Conservation (phyloP, 2,113 vertebrate species). For the Erythrolamprus reginae region DNA sequence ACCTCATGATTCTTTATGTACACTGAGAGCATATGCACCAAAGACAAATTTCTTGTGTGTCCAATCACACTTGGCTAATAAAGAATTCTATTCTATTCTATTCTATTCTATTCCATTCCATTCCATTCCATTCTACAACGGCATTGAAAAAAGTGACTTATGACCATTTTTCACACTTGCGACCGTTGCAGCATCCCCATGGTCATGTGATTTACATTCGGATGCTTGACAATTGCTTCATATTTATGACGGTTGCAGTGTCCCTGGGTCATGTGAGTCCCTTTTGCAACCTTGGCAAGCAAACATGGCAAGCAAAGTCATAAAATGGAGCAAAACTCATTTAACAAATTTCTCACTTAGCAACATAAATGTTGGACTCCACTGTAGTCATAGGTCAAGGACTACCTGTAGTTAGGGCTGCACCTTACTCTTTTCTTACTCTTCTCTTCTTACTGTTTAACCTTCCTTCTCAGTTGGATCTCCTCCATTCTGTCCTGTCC, state of each 20-base stretch:
- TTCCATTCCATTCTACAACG: too few species aligned
- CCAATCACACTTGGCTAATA: too few species aligned
- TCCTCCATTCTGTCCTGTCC: background rate
- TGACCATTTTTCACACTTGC: background rate
- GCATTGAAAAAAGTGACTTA: background rate
- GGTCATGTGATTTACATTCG: background rate
- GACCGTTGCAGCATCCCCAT: background rate
- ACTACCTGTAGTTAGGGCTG: background rate
- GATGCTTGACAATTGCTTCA: background rate
- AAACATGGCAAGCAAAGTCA: background rate
- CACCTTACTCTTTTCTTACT: background rate
- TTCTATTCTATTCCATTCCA: too few species aligned
- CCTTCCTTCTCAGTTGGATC: background rate
- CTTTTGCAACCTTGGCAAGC: background rate
- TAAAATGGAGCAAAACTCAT: background rate
- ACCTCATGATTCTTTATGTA: too few species aligned
- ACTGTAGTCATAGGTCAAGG: background rate
- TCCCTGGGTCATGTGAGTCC: background rate
- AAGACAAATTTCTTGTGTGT: too few species aligned
- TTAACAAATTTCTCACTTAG: background rate
- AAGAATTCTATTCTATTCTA: too few species aligned
- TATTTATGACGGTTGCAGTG: background rate
- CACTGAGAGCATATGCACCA: too few species aligned
- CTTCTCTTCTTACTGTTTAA: background rate
- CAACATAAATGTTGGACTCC: background rate